Percentiles rank a stretch among this genome's conserved stretches.
phyloP scores from a whole-genome alignment of 1,140 invertebrate genomes.

The Pseudomyrmex flavicornis region DNA sequence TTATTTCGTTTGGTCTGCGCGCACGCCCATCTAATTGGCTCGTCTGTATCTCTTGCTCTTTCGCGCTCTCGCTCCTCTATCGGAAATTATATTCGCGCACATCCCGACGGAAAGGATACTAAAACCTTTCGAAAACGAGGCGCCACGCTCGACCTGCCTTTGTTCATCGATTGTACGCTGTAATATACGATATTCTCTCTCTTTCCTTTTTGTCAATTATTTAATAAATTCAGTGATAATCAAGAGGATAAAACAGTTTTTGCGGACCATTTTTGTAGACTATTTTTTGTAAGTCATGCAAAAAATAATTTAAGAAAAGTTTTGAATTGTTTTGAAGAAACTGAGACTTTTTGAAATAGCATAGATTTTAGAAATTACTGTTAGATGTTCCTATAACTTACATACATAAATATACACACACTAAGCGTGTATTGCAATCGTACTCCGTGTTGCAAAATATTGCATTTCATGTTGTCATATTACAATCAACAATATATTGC shows the following conservation, averaged over 20 bases:
- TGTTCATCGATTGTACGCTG: background rate
- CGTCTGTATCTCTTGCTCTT: slow-evolving; percentile 65
- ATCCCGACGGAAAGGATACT: slow-evolving; percentile 37
- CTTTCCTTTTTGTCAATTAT: background rate
- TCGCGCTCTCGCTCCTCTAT: slow-evolving; percentile 43
- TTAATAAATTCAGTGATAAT: background rate
- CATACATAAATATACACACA: background rate
- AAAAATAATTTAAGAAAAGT: no score
- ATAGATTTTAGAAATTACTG: background rate
- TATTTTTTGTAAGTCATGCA: no score
- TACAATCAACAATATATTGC: background rate
- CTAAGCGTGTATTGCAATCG: background rate
- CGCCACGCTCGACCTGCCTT: background rate
- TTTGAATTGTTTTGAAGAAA: no score
- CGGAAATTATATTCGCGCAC: slow-evolving; percentile 32
- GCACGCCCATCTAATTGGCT: slow-evolving; percentile 82
- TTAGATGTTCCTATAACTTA: background rate
- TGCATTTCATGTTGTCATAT: no score
- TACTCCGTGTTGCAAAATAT: background rate
- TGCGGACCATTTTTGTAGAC: no score
- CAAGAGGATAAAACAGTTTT: no score
- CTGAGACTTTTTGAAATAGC: background rate
- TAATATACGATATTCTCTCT: background rate
- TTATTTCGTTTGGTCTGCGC: slow-evolving; percentile 64
- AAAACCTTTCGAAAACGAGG: slow-evolving; percentile 47